Evolutionary conservation across 2,797 vertebrate genomes (phyloP), one percentile per base, ranked within the genome.

Genomic region (Lerista edwardsae): DNA sequence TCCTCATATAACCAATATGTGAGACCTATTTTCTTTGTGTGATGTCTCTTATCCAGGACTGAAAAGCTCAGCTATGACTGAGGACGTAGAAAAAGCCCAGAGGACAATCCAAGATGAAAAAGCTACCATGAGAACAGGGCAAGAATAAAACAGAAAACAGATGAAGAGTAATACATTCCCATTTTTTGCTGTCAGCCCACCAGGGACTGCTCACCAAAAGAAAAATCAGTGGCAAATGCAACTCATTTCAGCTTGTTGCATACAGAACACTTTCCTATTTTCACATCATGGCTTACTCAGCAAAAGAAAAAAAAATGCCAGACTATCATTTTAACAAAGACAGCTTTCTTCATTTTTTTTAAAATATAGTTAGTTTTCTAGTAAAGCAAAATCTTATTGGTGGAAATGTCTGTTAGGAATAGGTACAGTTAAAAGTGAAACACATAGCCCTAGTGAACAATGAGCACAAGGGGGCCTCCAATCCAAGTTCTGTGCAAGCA

Each of bases 101-200:
- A 82, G 75, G 84, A 75, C 72, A 88, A 90, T 76, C 31, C 90
- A 91, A 86, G 83, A 86, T 91, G 85, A 91, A 93, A 88, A 86
- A 82, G 65, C 74, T 88, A 89, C 91, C 91, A 87, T 84, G 72
- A 62, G 77, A 88, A 84, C 88, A 77, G 88, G 90, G 93, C 88
- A 91, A 90, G 90, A 87, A 87, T 86, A 75, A 86, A 93, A 92
- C 83, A 77, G 83, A 65, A 93, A 94, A 90, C 86, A 93, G 92
- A 94, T 88, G 87, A 84, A 79, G 85, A 94, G 89, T 68, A 91
- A 84, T 67, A 89, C 90, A 83, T 74, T 83, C 83, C 86, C 91
- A 86, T 91, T 91, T 94, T 85, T 92, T 29, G 2, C 55, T 80
- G 23, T 68, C 11, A 94, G 76, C 79, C 79, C 86, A 90, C n/a